Evolutionary conservation across 2,888 invertebrate genomes (phyloP).

Genomic region (Arenicola marina): DNA sequence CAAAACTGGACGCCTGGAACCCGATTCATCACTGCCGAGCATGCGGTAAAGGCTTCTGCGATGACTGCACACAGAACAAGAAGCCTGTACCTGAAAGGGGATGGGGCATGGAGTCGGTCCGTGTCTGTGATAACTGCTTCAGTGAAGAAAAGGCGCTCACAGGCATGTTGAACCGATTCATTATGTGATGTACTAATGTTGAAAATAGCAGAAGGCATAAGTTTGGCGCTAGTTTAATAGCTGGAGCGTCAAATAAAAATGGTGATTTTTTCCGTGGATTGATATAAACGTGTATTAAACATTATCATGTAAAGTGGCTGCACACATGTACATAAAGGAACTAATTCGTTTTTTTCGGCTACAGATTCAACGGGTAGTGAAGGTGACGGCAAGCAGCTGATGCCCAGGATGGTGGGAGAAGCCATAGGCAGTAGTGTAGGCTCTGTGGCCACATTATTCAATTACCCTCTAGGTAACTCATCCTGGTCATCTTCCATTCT

Average conservation of each 20-base stretch:
- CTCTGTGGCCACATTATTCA: slow-evolving; percentile 73
- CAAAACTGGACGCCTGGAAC: slow-evolving; percentile 38
- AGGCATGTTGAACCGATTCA: too few species aligned
- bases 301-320: too few species aligned
- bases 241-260: too few species aligned
- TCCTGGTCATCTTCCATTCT: too few species aligned
- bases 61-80: slow-evolving; percentile 71
- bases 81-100: slow-evolving; percentile 75
- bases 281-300: too few species aligned
- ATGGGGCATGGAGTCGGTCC: slow-evolving; percentile 71
- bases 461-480: slow-evolving; percentile 74
- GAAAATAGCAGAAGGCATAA: too few species aligned
- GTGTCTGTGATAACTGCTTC: slow-evolving; percentile 76
- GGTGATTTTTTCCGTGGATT: too few species aligned
- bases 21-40: slow-evolving; percentile 71
- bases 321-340: too few species aligned
- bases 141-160: background rate
- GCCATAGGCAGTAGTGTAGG: slow-evolving; percentile 74
- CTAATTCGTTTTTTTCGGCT: too few species aligned
- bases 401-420: slow-evolving; percentile 66
- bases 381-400: slow-evolving; percentile 20
- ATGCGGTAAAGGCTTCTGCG: slow-evolving; percentile 81
- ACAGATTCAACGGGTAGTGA: slow-evolving; percentile 12
- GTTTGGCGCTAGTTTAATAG: too few species aligned
- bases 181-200: too few species aligned